A percentile compares a stretch with the other conserved stretches of the same genome.
Evolutionary conservation across 1,140 invertebrate genomes (phyloP).

Genomic region (Trachymyrmex septentrionalis): DNA sequence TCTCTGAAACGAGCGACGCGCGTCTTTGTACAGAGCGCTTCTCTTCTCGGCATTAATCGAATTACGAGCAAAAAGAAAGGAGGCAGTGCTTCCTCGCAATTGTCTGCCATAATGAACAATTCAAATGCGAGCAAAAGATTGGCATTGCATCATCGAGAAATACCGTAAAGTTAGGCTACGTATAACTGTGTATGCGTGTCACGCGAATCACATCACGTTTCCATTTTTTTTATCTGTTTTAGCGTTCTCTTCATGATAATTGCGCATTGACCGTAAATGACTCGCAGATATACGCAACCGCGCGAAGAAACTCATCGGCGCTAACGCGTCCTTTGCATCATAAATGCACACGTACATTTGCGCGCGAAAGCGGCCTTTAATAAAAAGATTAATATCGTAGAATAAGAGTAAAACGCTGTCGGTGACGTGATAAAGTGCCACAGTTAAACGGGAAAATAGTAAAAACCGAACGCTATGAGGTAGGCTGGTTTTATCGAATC

Average conservation of each 20-base stretch:
- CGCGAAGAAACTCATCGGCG: slow-evolving; percentile 24
- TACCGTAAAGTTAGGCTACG: neutral
- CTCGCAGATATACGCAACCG: neutral
- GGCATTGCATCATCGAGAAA: neutral
- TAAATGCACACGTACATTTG: slow-evolving; percentile 28
- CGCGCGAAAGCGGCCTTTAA: slow-evolving; percentile 29
- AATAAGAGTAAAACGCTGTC: slow-evolving; percentile 57
- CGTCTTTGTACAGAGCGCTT: slow-evolving; percentile 11
- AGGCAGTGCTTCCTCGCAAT: slow-evolving; percentile 12
- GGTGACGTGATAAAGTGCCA: slow-evolving; percentile 57
- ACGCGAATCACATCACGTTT: neutral
- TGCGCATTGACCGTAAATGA: slow-evolving; percentile 34
- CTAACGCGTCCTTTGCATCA: slow-evolving; percentile 7
- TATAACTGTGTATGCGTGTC: neutral
- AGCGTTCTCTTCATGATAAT: neutral
- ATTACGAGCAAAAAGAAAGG: slow-evolving; percentile 35
- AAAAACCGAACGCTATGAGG: slow-evolving; percentile 36
- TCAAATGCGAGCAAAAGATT: slow-evolving; percentile 18
- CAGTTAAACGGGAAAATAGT: slow-evolving; percentile 44
- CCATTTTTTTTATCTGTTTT: no score
- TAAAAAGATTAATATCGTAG: slow-evolving; percentile 63
- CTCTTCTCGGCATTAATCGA: slow-evolving; percentile 25
- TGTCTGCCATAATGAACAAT: slow-evolving; percentile 39
- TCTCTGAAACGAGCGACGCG: slow-evolving; percentile 30
- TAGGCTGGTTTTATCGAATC: slow-evolving; percentile 48